Conservation (phyloP, 2,888 invertebrate genomes). For the Busseola fusca region DNA sequence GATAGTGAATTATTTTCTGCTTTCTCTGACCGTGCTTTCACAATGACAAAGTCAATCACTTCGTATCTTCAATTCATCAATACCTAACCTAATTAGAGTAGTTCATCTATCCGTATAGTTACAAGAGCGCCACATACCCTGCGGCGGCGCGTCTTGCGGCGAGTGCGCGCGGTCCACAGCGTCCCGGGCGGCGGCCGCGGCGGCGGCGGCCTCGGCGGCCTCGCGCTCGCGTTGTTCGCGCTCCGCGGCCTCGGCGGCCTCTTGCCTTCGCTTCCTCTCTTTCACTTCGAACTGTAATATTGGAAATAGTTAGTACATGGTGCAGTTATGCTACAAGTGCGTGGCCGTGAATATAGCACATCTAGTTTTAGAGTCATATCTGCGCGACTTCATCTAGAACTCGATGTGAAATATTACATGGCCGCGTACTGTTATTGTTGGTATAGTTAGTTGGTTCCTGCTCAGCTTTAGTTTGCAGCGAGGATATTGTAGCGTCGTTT, state of each 20-base stretch:
- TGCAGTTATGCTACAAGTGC: background rate
- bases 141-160: constrained; percentile 77
- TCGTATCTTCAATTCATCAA: background rate
- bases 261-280: constrained; percentile 96
- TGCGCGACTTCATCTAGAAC: background rate
- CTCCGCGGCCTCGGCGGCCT: constrained; percentile 95
- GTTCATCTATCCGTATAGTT: constrained; percentile 10
- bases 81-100: background rate
- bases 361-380: background rate
- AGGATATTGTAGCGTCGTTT: background rate
- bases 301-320: background rate
- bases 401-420: background rate
- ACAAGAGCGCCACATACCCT: constrained; percentile 67
- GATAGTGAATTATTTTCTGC: too few relatives aligned
- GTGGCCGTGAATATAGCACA: background rate
- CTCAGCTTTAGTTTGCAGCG: constrained; percentile 50
- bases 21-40: background rate
- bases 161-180: constrained; percentile 79
- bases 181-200: constrained; percentile 80
- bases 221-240: constrained; percentile 91
- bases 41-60: background rate
- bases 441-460: constrained; percentile 33
- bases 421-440: background rate
- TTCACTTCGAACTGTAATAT: constrained; percentile 96
- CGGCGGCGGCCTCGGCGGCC: constrained; percentile 84